Percentiles rank a stretch among this genome's conserved stretches.
Conservation (phyloP, 2,888 invertebrate species). For the Craniophora ligustri region DNA sequence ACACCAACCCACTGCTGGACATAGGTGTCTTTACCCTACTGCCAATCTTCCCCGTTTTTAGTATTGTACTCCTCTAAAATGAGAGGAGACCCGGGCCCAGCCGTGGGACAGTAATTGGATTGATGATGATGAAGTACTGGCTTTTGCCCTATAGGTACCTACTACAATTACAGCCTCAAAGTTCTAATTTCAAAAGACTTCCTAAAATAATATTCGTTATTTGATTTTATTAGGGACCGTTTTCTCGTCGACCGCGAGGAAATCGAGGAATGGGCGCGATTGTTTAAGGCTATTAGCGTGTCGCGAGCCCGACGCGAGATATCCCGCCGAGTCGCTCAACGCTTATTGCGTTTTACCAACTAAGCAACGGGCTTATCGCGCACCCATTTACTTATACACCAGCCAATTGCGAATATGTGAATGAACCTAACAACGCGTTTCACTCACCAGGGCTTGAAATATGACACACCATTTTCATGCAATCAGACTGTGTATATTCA, state of each 20-base stretch:
- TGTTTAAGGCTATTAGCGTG: slow-evolving; percentile 26
- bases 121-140: no score
- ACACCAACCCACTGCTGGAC: no score
- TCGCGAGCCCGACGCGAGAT: slow-evolving; percentile 16
- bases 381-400: slow-evolving; percentile 11
- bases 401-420: slow-evolving; percentile 13
- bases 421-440: slow-evolving; percentile 11
- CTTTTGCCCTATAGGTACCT: no score
- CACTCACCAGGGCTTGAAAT: no score
- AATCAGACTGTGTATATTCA: no score
- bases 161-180: no score
- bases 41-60: no score
- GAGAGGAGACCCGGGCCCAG: no score
- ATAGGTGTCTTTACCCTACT: no score
- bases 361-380: slow-evolving; percentile 20
- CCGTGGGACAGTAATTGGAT: no score
- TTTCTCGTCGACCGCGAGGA: slow-evolving; percentile 1
- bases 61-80: no score
- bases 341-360: slow-evolving; percentile 47
- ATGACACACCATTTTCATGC: no score
- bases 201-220: background rate
- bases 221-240: background rate
- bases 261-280: slow-evolving; percentile 7
- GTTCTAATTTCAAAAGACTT: background rate
- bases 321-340: slow-evolving; percentile 14